Evolutionary conservation across 1,140 invertebrate species (phyloP).

Genomic region (Philotrypesis tridentata): DNA sequence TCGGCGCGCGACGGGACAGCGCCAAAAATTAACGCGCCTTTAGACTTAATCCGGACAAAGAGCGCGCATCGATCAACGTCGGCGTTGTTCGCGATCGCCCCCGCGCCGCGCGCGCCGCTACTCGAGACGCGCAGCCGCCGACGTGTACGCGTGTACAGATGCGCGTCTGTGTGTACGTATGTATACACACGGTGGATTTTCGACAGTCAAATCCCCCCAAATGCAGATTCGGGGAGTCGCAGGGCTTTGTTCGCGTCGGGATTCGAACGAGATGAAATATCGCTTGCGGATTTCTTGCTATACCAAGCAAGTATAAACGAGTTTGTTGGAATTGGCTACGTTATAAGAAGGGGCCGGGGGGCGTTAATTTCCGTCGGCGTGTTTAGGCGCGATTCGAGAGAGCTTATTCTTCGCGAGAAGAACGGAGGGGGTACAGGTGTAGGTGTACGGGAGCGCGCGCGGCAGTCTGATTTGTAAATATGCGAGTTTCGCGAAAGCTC

Average conservation of each 20-base stretch:
- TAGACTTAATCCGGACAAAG: conserved; percentile 1
- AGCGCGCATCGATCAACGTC: conserved; percentile 24
- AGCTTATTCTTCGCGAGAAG: too few relatives aligned
- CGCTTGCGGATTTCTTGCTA: neutral
- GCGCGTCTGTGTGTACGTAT: neutral
- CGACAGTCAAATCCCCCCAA: neutral
- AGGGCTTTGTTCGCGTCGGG: neutral
- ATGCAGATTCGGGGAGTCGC: too few relatives aligned
- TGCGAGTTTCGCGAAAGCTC: neutral
- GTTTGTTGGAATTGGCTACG: too few relatives aligned
- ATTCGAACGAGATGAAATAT: neutral
- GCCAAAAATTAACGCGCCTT: conserved; percentile 22
- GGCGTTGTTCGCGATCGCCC: neutral
- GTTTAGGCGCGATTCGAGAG: neutral
- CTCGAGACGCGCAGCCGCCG: too few relatives aligned
- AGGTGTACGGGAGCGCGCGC: too few relatives aligned
- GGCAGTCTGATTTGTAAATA: neutral
- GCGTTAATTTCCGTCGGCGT: neutral
- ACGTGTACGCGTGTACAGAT: too few relatives aligned
- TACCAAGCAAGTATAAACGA: too few relatives aligned
- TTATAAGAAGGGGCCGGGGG: too few relatives aligned
- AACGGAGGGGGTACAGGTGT: too few relatives aligned
- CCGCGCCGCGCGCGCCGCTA: too few relatives aligned
- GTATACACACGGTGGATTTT: neutral
- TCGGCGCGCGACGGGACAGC: neutral